A percentile compares a stretch with the other conserved stretches of the same genome.
Evolutionary conservation across 2,113 vertebrate species (phyloP).

Genomic region (Alouatta palliata): DNA sequence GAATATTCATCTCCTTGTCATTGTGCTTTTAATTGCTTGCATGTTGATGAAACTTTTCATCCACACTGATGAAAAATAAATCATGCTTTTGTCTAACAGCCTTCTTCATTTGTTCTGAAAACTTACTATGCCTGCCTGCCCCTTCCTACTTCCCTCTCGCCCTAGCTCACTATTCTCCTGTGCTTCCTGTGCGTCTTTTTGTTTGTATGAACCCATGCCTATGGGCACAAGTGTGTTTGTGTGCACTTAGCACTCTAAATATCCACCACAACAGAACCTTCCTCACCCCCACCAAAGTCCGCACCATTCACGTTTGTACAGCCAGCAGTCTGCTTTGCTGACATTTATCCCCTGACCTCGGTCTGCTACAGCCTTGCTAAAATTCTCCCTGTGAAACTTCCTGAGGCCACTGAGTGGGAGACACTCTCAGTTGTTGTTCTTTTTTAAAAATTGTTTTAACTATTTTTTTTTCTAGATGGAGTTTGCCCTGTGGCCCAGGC

Average conservation of each 20-base stretch:
- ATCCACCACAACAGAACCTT: not conserved
- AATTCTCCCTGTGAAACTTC: not conserved
- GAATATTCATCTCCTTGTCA: not conserved
- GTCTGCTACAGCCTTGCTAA: not conserved
- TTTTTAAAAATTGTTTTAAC: not conserved
- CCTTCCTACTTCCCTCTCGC: no score
- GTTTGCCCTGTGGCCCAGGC: not conserved
- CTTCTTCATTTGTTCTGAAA: not conserved
- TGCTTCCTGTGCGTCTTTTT: not conserved
- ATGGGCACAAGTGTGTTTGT: not conserved
- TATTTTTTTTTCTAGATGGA: not conserved
- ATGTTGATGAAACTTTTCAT: not conserved
- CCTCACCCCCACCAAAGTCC: not conserved
- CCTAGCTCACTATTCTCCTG: not conserved
- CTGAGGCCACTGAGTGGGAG: not conserved
- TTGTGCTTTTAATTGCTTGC: not conserved
- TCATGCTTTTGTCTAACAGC: not conserved
- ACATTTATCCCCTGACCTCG: no score
- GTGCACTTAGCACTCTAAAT: not conserved
- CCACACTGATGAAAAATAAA: not conserved
- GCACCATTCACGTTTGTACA: not conserved
- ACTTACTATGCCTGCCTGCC: rapidly evolving
- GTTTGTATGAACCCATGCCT: not conserved
- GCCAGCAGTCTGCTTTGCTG: no score
- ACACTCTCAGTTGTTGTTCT: not conserved